These are phyloP conservation scores for Drosophila peninsularis DNA, from an alignment of 2,888 invertebrate genomes.

Conservation along the genomic window DNA sequence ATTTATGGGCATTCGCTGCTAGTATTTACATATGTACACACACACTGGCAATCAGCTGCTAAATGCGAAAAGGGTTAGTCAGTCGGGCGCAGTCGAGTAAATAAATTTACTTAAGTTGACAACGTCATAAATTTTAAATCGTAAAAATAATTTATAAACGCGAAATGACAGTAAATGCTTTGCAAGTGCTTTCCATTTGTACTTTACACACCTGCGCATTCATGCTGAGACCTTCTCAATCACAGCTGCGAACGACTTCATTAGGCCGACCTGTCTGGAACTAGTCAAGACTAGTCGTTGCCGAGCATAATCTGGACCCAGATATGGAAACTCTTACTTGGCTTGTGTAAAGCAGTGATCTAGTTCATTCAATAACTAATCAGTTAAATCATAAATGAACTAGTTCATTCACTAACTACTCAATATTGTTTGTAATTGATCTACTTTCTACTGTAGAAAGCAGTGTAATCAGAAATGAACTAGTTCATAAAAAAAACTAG, in stretches of 20 bases:
- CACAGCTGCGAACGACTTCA: slow-evolving; percentile 3
- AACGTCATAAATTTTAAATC: slow-evolving; percentile 55
- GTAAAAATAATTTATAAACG: slow-evolving; percentile 42
- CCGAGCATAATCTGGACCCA: background rate
- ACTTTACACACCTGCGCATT: background rate
- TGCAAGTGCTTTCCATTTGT: slow-evolving; percentile 18
- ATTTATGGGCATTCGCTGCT: slow-evolving; percentile 64
- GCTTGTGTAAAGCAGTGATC: too few relatives aligned
- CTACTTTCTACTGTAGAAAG: too few relatives aligned
- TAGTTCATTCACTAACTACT: background rate
- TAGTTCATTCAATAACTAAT: too few relatives aligned
- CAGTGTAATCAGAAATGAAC: too few relatives aligned
- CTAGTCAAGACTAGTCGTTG: background rate
- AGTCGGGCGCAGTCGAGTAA: slow-evolving; percentile 19
- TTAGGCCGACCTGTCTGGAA: background rate
- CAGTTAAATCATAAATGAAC: background rate
- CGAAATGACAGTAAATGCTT: slow-evolving; percentile 23
- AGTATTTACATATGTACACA: slow-evolving; percentile 42
- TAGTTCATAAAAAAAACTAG: too few relatives aligned
- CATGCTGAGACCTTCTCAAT: background rate
- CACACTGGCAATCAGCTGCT: background rate
- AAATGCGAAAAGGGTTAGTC: slow-evolving; percentile 56
- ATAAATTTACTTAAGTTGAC: slow-evolving; percentile 63
- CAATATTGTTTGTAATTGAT: too few relatives aligned
- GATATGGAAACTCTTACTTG: too few relatives aligned